Base-by-base conservation (phyloP, 2,888 invertebrate genomes). In the Nudaria mundana region DNA sequence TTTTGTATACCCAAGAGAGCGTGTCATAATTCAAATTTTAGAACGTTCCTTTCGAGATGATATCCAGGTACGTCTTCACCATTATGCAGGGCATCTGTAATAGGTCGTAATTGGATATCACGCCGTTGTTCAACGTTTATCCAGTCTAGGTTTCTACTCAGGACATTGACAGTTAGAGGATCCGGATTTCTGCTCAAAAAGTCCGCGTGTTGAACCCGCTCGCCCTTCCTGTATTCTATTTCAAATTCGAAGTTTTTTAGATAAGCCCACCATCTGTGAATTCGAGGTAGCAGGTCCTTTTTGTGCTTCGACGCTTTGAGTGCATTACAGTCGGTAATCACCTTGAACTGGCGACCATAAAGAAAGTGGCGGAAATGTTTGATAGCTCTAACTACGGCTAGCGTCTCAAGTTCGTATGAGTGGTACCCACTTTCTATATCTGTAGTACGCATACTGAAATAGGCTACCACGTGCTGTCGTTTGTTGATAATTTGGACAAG, bases 111-210 rank as follows among this genome's bases (percentile, higher is more conserved):
- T n/a, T n/a, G n/a, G n/a, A n/a, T n/a, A n/a, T n/a, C n/a, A n/a
- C n/a, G n/a, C n/a, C n/a, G n/a, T n/a, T n/a, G n/a, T n/a, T n/a
- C n/a, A n/a, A n/a, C n/a, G n/a, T n/a, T n/a, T n/a, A n/a, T n/a
- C n/a, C n/a, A n/a, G n/a, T n/a, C n/a, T n/a, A n/a, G n/a, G n/a
- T n/a, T 18, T 18, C 3, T 18, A 18, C 5, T 18, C 18, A 18
- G 18, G 18, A 18, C 18, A 4, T 18, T 18, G 5, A 18, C 5
- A n/a, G n/a, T n/a, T n/a, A n/a, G n/a, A n/a, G n/a, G n/a, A n/a
- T n/a, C n/a, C 8, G 20, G 20, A 20, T 20, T 20, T n/a, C 49
- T 14, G 3, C 33, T 33, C 3, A 48, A 18, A 11, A 44, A 48
- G 28, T 45, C 49, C 2, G 34, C 46, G 12, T 41, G 44, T 2